Conservation (phyloP, 2,797 vertebrate genomes). For the Picus viridis region DNA sequence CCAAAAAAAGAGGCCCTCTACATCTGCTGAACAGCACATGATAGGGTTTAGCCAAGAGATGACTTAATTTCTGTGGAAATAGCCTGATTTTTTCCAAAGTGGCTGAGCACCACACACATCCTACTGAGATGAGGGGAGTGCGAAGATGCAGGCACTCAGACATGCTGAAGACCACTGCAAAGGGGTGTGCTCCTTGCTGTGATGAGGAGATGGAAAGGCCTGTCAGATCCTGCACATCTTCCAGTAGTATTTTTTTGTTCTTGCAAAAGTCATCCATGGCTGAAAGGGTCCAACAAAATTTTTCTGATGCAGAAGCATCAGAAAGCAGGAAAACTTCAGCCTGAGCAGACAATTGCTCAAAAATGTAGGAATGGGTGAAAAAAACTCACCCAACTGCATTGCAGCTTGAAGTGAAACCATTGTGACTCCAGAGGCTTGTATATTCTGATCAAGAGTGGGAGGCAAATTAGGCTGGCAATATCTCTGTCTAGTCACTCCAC, state of each 20-base stretch:
- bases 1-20: neutral
- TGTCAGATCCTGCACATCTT: neutral
- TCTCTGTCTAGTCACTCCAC: neutral
- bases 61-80: slow-evolving; percentile 26
- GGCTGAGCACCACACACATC: neutral
- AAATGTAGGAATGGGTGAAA: neutral
- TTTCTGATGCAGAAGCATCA: neutral
- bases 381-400: neutral
- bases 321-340: neutral
- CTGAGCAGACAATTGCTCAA: neutral
- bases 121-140: neutral
- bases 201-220: neutral
- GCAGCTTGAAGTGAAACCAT: neutral
- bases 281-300: neutral
- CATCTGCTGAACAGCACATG: slow-evolving; percentile 55
- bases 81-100: slow-evolving; percentile 7
- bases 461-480: neutral
- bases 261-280: neutral
- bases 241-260: neutral
- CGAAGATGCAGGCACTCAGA: neutral
- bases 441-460: neutral
- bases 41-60: slow-evolving; percentile 33
- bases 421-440: neutral
- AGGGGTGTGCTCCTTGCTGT: neutral
- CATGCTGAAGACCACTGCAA: neutral